Percentiles rank a stretch among this genome's conserved stretches.
Evolutionary conservation across 2,888 invertebrate genomes (phyloP).

Genomic region (Rhagophthalmus giganteus): DNA sequence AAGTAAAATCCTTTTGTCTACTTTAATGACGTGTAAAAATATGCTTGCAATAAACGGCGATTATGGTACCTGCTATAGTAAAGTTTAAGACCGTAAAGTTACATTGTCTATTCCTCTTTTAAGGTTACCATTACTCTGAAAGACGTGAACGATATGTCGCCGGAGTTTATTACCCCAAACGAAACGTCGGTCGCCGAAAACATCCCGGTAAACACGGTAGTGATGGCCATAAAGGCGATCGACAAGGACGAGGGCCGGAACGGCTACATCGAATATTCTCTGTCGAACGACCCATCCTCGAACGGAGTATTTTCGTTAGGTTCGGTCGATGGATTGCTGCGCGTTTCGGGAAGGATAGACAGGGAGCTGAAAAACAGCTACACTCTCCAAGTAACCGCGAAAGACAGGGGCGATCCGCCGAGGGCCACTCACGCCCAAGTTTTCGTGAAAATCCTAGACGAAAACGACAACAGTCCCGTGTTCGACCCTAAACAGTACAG

Average conservation of each 20-base stretch:
- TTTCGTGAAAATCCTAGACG: constrained; percentile 76
- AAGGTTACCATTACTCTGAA: constrained; percentile 85
- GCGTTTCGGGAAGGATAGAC: constrained; percentile 85
- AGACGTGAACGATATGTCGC: constrained; percentile 91
- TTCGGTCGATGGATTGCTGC: constrained; percentile 81
- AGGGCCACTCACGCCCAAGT: constrained; percentile 71
- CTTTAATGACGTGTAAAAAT: background rate
- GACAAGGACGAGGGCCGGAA: constrained; percentile 91
- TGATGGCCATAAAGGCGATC: constrained; percentile 85
- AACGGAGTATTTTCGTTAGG: constrained; percentile 79
- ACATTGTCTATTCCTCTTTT: constrained; percentile 27
- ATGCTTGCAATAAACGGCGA: background rate
- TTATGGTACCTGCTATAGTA: too few species aligned
- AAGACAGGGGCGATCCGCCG: constrained; percentile 85
- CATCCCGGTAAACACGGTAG: constrained; percentile 81
- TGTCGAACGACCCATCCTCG: constrained; percentile 67
- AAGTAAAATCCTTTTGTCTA: too few species aligned
- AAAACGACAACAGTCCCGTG: constrained; percentile 87
- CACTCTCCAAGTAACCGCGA: constrained; percentile 76
- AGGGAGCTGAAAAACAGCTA: constrained; percentile 79
- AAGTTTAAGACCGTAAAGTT: constrained; percentile 19
- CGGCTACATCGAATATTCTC: constrained; percentile 81
- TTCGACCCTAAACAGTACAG: constrained; percentile 90
- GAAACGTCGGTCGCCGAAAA: constrained; percentile 82
- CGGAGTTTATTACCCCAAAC: constrained; percentile 80